A percentile compares a stretch with the other conserved stretches of the same genome.
Evolutionary conservation across 2,113 vertebrate genomes (phyloP).

Genomic region (Blennius ocellaris): DNA sequence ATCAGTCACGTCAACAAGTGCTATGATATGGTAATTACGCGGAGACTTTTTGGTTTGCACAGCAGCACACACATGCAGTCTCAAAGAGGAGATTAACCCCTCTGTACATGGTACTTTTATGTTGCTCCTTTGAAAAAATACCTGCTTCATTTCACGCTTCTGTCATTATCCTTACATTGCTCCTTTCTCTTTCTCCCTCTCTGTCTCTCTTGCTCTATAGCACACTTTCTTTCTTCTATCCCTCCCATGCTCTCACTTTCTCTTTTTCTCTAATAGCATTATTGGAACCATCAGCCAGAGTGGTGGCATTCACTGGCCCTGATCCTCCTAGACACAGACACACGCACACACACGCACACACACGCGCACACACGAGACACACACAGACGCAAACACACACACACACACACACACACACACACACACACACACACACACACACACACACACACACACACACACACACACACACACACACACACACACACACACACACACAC

Average conservation of each 20-base stretch:
- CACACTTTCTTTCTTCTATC: constrained; percentile 6
- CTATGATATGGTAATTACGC: constrained; percentile 46
- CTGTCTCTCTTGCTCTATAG: background rate
- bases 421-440: constrained; percentile 18
- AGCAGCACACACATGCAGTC: background rate
- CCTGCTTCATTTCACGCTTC: background rate
- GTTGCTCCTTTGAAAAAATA: constrained; percentile 7
- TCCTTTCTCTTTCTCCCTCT: background rate
- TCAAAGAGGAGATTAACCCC: constrained; percentile 27
- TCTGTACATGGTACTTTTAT: constrained; percentile 24
- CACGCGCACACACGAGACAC: constrained; percentile 35
- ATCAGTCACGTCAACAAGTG: constrained; percentile 45
- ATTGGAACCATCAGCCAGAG: constrained; percentile 74
- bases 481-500: constrained; percentile 12
- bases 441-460: constrained; percentile 18
- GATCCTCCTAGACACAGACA: constrained; percentile 35
- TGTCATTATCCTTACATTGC: constrained; percentile 13
- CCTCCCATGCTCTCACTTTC: constrained; percentile 39
- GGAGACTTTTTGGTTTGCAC: constrained; percentile 10
- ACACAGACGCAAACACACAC: constrained; percentile 21
- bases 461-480: constrained; percentile 26
- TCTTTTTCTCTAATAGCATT: constrained; percentile 70
- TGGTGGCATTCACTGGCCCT: constrained; percentile 74
- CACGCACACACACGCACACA: constrained; percentile 14
- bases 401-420: constrained; percentile 27